Conservation (phyloP, 2,797 vertebrate species). For the Poeciliopsis infans region DNA sequence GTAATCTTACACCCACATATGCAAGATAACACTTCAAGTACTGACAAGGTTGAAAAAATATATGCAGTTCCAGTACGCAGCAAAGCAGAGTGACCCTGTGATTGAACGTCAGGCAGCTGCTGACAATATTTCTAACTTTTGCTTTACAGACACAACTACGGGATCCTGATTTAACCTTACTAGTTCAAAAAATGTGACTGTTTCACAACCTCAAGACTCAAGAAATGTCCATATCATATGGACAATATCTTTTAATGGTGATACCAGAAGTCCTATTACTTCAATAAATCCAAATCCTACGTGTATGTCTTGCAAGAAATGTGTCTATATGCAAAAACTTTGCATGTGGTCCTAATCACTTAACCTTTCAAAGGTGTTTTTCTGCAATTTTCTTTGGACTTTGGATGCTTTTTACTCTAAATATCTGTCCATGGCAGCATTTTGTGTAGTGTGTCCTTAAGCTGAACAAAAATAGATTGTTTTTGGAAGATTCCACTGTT, state of each 20-base stretch:
- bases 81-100: conserved; percentile 18
- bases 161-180: conserved; percentile 18
- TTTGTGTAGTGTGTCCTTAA: background rate
- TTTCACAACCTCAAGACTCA: conserved; percentile 25
- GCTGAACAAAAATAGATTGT: background rate
- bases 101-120: conserved; percentile 34
- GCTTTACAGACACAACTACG: conserved; percentile 34
- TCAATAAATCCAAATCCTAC: background rate
- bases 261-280: background rate
- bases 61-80: conserved; percentile 10
- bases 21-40: conserved; percentile 38
- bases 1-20: conserved; percentile 33
- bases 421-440: background rate
- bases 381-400: background rate
- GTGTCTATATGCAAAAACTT: background rate
- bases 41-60: conserved; percentile 27
- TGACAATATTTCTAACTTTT: conserved; percentile 28
- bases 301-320: background rate
- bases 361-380: background rate
- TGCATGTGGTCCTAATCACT: background rate
- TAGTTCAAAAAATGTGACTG: conserved; percentile 22
- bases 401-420: background rate
- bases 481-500: background rate
- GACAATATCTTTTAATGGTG: background rate
- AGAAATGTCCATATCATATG: background rate